Percentiles rank a stretch among this genome's conserved stretches.
phyloP scores from a whole-genome alignment of 2,888 invertebrate species.

The Apomyelois bistriatella region DNA sequence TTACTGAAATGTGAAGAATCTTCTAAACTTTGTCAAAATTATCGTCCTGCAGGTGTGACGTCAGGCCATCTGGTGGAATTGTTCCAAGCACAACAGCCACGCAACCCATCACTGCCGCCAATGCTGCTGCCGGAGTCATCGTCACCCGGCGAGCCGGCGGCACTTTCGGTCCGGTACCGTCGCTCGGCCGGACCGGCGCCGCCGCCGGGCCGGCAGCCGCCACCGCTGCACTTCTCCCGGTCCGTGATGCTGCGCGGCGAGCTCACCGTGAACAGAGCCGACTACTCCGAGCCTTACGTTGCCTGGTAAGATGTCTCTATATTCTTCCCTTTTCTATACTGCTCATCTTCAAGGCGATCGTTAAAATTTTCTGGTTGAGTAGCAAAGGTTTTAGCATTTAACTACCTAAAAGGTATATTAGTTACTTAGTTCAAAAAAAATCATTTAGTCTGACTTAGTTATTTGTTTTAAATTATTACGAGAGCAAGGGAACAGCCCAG shows the following conservation, averaged over 20 bases:
- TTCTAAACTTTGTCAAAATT: no score
- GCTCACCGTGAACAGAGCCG: slow-evolving; percentile 38
- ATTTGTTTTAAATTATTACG: no score
- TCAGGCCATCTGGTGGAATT: slow-evolving; percentile 43
- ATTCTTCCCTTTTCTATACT: not conserved
- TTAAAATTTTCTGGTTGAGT: no score
- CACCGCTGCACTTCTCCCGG: slow-evolving; percentile 27
- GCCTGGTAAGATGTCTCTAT: slow-evolving; percentile 29
- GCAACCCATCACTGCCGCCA: slow-evolving; percentile 46
- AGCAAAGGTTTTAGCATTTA: no score
- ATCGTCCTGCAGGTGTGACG: slow-evolving; percentile 35
- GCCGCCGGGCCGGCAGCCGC: not conserved
- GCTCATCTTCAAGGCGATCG: no score
- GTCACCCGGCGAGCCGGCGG: slow-evolving; percentile 8
- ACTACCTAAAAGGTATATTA: no score
- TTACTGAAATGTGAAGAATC: no score
- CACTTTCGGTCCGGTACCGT: slow-evolving; percentile 11
- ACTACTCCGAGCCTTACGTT: slow-evolving; percentile 42
- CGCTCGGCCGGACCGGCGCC: not conserved
- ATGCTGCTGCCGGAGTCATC: slow-evolving; percentile 36
- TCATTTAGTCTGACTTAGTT: no score
- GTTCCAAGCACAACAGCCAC: slow-evolving; percentile 43
- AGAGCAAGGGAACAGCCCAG: no score
- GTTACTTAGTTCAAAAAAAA: no score
- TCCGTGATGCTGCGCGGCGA: slow-evolving; percentile 32